Evolutionary conservation across 2,797 vertebrate genomes (phyloP).

Genomic region (Microhierax caerulescens): DNA sequence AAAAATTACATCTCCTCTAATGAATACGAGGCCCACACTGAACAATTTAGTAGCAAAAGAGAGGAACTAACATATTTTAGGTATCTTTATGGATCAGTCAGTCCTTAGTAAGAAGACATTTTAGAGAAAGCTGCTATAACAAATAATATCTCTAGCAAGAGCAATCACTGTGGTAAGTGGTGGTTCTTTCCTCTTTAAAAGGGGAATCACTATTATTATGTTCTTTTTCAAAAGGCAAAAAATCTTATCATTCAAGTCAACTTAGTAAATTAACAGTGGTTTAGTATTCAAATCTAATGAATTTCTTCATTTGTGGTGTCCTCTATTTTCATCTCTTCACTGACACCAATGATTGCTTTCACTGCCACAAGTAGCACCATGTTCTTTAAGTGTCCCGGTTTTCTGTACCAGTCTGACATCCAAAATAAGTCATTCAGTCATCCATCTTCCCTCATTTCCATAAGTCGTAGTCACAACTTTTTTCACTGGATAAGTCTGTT

Average conservation of each 20-base stretch:
- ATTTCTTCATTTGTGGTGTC: not conserved
- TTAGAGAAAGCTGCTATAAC: not conserved
- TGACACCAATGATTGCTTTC: not conserved
- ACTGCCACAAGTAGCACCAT: not conserved
- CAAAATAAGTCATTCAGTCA: not conserved
- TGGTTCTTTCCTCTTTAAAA: not conserved
- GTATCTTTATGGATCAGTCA: not conserved
- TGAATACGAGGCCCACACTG: not conserved
- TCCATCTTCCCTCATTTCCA: not conserved
- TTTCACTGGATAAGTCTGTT: not conserved
- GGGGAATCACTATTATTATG: not conserved
- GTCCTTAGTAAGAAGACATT: not conserved
- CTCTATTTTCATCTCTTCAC: not conserved
- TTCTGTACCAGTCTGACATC: not conserved
- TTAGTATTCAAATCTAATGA: not conserved
- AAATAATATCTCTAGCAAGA: not conserved
- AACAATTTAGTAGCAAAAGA: not conserved
- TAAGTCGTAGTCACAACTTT: not conserved
- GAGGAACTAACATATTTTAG: not conserved
- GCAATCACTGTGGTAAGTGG: not conserved
- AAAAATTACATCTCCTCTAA: not conserved
- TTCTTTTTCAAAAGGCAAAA: not conserved
- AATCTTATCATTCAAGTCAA: not conserved
- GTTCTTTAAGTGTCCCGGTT: not conserved
- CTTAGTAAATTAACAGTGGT: not conserved